phyloP scores from a whole-genome alignment of 2,888 invertebrate species.

The Allygus modestus region DNA sequence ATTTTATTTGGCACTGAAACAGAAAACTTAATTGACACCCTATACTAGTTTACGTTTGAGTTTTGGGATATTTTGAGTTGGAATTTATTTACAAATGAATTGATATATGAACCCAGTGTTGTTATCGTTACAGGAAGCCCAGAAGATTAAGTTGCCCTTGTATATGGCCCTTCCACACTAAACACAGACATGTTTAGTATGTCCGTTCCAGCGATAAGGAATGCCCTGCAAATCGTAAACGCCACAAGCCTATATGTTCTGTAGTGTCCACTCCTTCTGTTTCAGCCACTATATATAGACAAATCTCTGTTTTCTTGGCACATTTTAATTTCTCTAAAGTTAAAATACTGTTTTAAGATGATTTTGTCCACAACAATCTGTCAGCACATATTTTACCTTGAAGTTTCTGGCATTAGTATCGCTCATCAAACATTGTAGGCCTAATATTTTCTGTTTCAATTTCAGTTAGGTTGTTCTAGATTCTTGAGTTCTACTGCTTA shows the following conservation, averaged over 20 bases:
- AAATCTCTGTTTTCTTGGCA: conserved; percentile 32
- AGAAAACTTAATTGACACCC: not conserved
- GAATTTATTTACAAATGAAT: conserved; percentile 73
- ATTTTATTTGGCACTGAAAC: not conserved
- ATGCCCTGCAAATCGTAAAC: conserved; percentile 26
- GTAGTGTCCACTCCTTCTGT: conserved; percentile 30
- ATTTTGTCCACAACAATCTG: not conserved
- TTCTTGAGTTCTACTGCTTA: not conserved
- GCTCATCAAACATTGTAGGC: not conserved
- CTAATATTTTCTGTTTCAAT: not conserved
- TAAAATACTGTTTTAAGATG: not conserved
- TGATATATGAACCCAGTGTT: conserved; percentile 53
- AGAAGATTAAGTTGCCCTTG: conserved; percentile 50
- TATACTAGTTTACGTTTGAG: not conserved
- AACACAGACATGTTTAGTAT: conserved; percentile 45
- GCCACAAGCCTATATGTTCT: conserved; percentile 20
- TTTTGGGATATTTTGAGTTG: conserved; percentile 56
- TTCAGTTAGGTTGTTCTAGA: not conserved
- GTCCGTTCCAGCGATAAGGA: conserved; percentile 20
- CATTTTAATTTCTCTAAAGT: conserved; percentile 10
- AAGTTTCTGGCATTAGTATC: not conserved
- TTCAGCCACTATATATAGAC: conserved; percentile 18
- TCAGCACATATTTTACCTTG: conserved; percentile 11
- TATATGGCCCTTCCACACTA: conserved; percentile 44
- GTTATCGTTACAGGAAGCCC: conserved; percentile 56